phyloP scores from a whole-genome alignment of 2,113 vertebrate species.

The Seriola aureovittata region DNA sequence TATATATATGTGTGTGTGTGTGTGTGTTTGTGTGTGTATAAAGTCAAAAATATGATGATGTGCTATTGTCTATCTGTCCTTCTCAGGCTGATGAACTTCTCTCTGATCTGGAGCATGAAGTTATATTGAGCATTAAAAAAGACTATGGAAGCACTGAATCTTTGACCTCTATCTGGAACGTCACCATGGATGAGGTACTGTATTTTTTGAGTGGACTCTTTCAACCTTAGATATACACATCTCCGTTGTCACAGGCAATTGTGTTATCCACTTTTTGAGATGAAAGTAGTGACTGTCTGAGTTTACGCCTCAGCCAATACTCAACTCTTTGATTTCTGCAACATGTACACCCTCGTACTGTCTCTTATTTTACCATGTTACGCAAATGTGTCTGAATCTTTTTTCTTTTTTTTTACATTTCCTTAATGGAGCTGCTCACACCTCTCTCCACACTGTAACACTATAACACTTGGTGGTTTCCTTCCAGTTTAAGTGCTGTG shows the following conservation, averaged over 20 bases:
- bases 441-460: not conserved
- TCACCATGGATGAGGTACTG: conserved; percentile 83
- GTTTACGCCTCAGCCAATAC: not conserved
- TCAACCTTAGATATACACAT: not conserved
- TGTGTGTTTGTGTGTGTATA: too few relatives aligned
- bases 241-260: not conserved
- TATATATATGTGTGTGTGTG: too few relatives aligned
- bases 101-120: not conserved
- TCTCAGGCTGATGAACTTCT: conserved; percentile 74
- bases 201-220: not conserved
- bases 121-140: conserved; percentile 26
- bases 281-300: not conserved
- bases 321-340: not conserved
- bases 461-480: conserved; percentile 1
- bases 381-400: too few relatives aligned
- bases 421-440: too few relatives aligned
- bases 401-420: not conserved
- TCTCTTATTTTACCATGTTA: too few relatives aligned
- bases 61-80: not conserved
- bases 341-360: not conserved
- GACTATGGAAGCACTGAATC: not conserved
- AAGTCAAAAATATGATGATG: not conserved
- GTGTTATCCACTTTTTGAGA: not conserved
- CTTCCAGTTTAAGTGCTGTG: conserved; percentile 82
- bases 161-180: conserved; percentile 76